These are phyloP conservation scores for Plutomurus gul DNA, from an alignment of 1,140 invertebrate genomes.

Conservation along the genomic window DNA sequence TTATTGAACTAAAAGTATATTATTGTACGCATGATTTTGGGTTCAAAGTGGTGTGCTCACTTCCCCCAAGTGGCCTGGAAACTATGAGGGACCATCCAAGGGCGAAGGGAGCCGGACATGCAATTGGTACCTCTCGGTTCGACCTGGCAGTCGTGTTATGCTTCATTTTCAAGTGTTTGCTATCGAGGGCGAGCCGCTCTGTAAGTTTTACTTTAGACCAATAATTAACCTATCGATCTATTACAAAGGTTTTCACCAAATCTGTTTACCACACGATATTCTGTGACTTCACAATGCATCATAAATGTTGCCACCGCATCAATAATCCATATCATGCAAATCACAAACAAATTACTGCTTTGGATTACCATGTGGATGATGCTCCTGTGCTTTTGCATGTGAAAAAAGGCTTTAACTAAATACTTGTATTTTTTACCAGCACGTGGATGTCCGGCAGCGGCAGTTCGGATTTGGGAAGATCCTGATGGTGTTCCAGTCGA, in stretches of 20 bases:
- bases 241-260: too few relatives aligned
- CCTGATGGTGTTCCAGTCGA: slow-evolving; percentile 76
- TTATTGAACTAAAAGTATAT: too few relatives aligned
- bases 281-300: too few relatives aligned
- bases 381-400: too few relatives aligned
- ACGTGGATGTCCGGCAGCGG: slow-evolving; percentile 86
- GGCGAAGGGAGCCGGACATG: slow-evolving; percentile 77
- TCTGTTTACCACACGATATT: too few relatives aligned
- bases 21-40: too few relatives aligned
- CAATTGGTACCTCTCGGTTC: slow-evolving; percentile 88
- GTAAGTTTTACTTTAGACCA: slow-evolving; percentile 65
- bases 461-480: slow-evolving; percentile 83
- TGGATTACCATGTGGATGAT: too few relatives aligned
- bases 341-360: not conserved
- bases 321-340: not conserved
- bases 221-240: too few relatives aligned
- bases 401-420: not conserved
- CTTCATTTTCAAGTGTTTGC: slow-evolving; percentile 85
- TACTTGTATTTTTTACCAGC: slow-evolving; percentile 59
- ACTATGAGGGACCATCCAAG: slow-evolving; percentile 77
- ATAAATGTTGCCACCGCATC: not conserved
- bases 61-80: slow-evolving; percentile 82
- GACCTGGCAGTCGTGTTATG: slow-evolving; percentile 77
- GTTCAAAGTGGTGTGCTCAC: slow-evolving; percentile 85
- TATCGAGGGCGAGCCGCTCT: slow-evolving; percentile 82